Conservation (phyloP, 2,797 vertebrate species). For the Hybognathus amarus region DNA sequence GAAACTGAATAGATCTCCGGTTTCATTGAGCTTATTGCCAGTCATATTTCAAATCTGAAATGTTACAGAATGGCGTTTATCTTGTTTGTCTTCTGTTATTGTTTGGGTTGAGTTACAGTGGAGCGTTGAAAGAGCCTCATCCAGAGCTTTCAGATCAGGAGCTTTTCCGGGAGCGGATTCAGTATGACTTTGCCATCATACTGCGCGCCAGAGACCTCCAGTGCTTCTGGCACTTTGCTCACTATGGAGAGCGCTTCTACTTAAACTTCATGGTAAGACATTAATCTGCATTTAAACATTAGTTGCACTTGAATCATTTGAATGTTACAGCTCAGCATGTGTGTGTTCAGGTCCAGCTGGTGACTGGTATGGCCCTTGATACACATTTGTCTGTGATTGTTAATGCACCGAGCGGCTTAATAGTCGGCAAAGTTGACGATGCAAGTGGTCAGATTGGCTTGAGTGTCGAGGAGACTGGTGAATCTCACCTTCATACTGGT, state of each 20-base stretch:
- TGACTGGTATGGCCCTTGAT: constrained; percentile 80
- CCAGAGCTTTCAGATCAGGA: constrained; percentile 71
- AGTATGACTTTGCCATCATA: constrained; percentile 87
- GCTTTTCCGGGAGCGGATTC: constrained; percentile 81
- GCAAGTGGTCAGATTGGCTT: constrained; percentile 87
- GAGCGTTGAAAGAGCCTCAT: constrained; percentile 69
- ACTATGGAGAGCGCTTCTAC: constrained; percentile 84
- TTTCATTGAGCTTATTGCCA: neutral
- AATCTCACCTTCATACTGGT: neutral
- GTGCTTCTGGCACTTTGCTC: constrained; percentile 94
- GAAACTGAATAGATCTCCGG: neutral
- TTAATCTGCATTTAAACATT: neutral
- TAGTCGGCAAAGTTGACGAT: constrained; percentile 77
- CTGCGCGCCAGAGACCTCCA: constrained; percentile 74
- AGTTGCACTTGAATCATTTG: neutral
- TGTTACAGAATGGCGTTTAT: constrained; percentile 23
- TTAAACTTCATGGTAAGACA: constrained; percentile 87
- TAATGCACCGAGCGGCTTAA: constrained; percentile 78
- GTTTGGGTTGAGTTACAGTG: constrained; percentile 56
- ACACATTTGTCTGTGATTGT: constrained; percentile 80
- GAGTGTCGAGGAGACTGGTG: constrained; percentile 83
- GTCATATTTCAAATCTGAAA: constrained; percentile 5
- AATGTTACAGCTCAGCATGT: neutral
- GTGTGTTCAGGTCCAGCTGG: constrained; percentile 86
- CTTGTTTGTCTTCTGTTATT: constrained; percentile 57